A percentile compares a stretch with the other conserved stretches of the same genome.
Conservation (phyloP, 2,888 invertebrate genomes). For the Axea sp. region DNA sequence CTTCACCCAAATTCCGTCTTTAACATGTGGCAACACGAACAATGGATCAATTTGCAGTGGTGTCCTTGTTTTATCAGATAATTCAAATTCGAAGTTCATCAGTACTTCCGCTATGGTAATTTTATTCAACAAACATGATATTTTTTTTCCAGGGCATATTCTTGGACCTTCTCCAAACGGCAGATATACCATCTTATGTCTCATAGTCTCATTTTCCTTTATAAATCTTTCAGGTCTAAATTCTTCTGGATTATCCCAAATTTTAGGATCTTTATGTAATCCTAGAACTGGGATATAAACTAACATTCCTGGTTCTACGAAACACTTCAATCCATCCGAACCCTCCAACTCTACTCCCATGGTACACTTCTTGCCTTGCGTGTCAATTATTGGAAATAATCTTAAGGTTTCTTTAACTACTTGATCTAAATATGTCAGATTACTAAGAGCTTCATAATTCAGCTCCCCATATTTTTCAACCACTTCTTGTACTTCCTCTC, state of each 20-base stretch:
- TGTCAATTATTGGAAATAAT: conserved; percentile 44
- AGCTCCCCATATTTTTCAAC: conserved; percentile 73
- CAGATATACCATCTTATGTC: conserved; percentile 64
- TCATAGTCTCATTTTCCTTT: conserved; percentile 64
- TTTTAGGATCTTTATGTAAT: conserved; percentile 68
- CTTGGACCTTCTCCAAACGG: conserved; percentile 74
- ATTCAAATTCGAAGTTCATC: conserved; percentile 64
- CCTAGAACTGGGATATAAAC: conserved; percentile 65
- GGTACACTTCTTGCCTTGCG: conserved; percentile 61
- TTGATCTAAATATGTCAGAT: conserved; percentile 80
- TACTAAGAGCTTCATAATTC: conserved; percentile 78
- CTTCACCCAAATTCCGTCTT: conserved; percentile 64
- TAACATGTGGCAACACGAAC: conserved; percentile 15
- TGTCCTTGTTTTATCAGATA: conserved; percentile 65
- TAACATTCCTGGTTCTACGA: conserved; percentile 59
- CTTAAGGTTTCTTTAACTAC: conserved; percentile 72
- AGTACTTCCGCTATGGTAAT: conserved; percentile 65
- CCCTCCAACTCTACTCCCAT: conserved; percentile 60
- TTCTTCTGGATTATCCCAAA: conserved; percentile 64
- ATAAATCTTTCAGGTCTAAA: conserved; percentile 73
- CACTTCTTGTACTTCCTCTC: conserved; percentile 77
- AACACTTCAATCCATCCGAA: conserved; percentile 63
- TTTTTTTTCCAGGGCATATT: conserved; percentile 70
- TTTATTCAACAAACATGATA: conserved; percentile 67
- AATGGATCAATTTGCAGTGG: conserved; percentile 59